Conservation (phyloP, 2,113 vertebrate genomes). For the Oreochromis tanganicae region DNA sequence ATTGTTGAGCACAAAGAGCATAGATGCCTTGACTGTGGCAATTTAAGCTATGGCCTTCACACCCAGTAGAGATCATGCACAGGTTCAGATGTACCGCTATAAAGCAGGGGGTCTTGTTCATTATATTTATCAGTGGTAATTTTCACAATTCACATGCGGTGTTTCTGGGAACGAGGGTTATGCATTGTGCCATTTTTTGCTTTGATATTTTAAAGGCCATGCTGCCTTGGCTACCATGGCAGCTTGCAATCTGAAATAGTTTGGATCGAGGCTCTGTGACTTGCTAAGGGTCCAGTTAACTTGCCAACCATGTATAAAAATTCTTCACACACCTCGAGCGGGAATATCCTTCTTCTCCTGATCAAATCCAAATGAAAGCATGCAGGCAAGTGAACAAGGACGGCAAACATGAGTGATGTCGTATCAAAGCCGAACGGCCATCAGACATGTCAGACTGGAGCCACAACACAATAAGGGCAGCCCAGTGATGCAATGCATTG, state of each 20-base stretch:
- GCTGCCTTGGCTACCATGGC: constrained; percentile 28
- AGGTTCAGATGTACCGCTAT: neutral
- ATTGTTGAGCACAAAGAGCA: constrained; percentile 59
- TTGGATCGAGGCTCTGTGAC: constrained; percentile 8
- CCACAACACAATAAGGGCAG: constrained; percentile 21
- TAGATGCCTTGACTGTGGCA: constrained; percentile 36
- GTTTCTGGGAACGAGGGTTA: constrained; percentile 10
- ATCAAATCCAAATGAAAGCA: constrained; percentile 34
- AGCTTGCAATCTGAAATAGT: constrained; percentile 29
- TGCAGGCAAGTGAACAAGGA: neutral
- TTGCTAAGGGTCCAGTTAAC: constrained; percentile 54
- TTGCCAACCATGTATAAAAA: constrained; percentile 35
- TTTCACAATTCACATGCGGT: constrained; percentile 30
- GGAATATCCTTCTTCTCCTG: constrained; percentile 8
- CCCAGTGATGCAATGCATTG: neutral
- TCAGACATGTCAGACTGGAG: constrained; percentile 26
- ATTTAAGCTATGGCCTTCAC: constrained; percentile 37
- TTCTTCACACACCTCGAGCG: constrained; percentile 44
- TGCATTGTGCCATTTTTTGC: constrained; percentile 19
- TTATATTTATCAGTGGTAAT: constrained; percentile 45
- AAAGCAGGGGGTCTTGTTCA: constrained; percentile 18
- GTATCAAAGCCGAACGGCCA: constrained; percentile 35
- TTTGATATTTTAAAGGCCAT: constrained; percentile 59
- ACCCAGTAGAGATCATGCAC: constrained; percentile 11
- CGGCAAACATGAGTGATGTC: constrained; percentile 29